These are phyloP conservation scores for Theristicus caerulescens DNA, from an alignment of 2,113 vertebrate species.

Conservation along the genomic window DNA sequence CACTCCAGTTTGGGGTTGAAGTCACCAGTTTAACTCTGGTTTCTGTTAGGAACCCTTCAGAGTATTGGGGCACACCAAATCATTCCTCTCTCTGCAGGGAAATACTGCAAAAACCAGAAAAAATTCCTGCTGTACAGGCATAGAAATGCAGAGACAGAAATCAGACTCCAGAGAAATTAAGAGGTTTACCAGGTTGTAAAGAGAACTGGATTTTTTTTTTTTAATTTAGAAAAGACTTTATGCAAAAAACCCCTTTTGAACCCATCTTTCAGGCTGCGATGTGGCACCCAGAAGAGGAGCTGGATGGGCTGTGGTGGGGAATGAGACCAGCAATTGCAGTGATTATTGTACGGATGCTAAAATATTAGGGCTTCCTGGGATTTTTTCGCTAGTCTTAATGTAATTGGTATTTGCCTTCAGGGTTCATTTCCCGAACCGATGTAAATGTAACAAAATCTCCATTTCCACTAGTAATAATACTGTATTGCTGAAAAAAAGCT, in stretches of 20 bases:
- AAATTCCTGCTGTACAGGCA: rapidly evolving
- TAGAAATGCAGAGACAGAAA: neutral
- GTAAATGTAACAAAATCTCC: neutral
- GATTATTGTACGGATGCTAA: neutral
- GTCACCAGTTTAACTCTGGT: neutral
- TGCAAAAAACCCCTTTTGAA: neutral
- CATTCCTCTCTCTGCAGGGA: neutral
- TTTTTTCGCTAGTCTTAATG: neutral
- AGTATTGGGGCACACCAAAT: neutral
- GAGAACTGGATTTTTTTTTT: neutral
- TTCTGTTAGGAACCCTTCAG: neutral
- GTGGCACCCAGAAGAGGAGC: neutral
- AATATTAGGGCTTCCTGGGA: neutral
- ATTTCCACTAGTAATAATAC: neutral
- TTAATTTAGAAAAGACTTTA: neutral
- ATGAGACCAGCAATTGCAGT: neutral
- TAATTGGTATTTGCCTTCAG: neutral
- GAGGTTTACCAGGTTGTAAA: neutral
- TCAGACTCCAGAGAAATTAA: neutral
- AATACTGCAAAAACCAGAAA: neutral
- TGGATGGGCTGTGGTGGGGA: neutral
- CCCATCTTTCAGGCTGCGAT: rapidly evolving
- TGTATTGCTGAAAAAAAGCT: neutral
- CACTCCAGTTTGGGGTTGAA: neutral
- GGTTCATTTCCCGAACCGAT: neutral